Evolutionary conservation across 2,113 vertebrate genomes (phyloP), one percentile per base, ranked within the genome.

Genomic region (Cyanocitta stelleri): DNA sequence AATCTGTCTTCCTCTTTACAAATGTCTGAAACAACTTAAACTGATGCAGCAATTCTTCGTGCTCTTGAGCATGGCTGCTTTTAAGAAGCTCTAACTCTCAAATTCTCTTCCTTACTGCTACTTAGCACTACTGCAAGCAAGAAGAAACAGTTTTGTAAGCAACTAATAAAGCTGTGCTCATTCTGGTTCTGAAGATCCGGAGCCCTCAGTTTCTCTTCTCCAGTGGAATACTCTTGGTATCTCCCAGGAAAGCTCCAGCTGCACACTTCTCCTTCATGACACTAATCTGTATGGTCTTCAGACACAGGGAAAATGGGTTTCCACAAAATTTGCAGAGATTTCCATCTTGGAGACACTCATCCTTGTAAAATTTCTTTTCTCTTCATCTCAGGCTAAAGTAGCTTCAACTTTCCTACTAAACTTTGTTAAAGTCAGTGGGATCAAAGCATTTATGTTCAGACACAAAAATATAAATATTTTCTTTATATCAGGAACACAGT

Each of bases 1-100:
- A 89, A 85, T 85, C 91, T 76, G 56, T 68, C 69, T 81, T 96
- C 93, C 69, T 95, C 91, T 75, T 33, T 49, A 87, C n/a, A 69
- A 90, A 54, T 23, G 16, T 68, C 85, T 96, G 90, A 95, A 94
- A 82, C 11, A 80, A 71, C 73, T 58, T 5, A 91, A 91, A 77
- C 26, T 63, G 80, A 67, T 9, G 80, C 23, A 80, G 68, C 37
- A 87, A 24, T 26, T 93, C 87, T 73, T 81, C 16, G 1, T 63
- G 90, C 66, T 89, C 84, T 75, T 2, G 20, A 87, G 56, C 19
- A 71, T 4, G 14, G 89, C 15, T 87, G 84, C 51, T 82, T 85
- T 93, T 63, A 35, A 89, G 95, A 68, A 83, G 91, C n/a, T 63
- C 64, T 76, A 83, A 48, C 48, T 85, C 62, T 67, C 55, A 68